Evolutionary conservation across 2,113 vertebrate species (phyloP).

Genomic region (Salvelinus namaycush): DNA sequence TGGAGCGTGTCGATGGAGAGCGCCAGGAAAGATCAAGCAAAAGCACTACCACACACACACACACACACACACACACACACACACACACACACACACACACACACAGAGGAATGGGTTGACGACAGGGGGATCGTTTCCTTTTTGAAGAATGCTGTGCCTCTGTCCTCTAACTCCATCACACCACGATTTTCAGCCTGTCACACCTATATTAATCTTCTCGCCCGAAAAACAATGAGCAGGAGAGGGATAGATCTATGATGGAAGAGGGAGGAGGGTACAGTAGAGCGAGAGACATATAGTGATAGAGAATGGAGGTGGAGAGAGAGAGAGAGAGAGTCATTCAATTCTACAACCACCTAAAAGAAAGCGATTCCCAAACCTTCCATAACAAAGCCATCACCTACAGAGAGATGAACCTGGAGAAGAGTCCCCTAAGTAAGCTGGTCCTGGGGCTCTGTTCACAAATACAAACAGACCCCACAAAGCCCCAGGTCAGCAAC

Average conservation of each 20-base stretch:
- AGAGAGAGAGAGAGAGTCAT: neutral
- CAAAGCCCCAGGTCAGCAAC: too few relatives aligned
- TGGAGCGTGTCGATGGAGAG: too few relatives aligned
- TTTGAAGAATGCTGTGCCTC: slow-evolving; percentile 22
- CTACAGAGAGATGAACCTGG: too few relatives aligned
- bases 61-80: neutral
- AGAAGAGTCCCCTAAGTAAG: too few relatives aligned
- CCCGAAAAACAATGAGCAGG: slow-evolving; percentile 20
- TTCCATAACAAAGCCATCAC: too few relatives aligned
- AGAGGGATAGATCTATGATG: too few relatives aligned
- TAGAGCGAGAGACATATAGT: slow-evolving; percentile 1
- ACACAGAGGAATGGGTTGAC: neutral
- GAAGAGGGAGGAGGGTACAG: neutral
- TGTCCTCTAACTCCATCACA: slow-evolving; percentile 29
- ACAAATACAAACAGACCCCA: too few relatives aligned
- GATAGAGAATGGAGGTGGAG: neutral
- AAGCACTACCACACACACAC: neutral
- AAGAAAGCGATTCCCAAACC: too few relatives aligned
- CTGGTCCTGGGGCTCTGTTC: too few relatives aligned
- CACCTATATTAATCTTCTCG: slow-evolving; percentile 34
- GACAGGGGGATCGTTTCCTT: slow-evolving; percentile 18
- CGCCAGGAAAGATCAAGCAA: too few relatives aligned
- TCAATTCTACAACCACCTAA: too few relatives aligned
- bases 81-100: neutral
- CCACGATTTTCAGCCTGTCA: slow-evolving; percentile 43